phyloP scores from a whole-genome alignment of 2,888 invertebrate genomes.

The Agriopis leucophaearia region DNA sequence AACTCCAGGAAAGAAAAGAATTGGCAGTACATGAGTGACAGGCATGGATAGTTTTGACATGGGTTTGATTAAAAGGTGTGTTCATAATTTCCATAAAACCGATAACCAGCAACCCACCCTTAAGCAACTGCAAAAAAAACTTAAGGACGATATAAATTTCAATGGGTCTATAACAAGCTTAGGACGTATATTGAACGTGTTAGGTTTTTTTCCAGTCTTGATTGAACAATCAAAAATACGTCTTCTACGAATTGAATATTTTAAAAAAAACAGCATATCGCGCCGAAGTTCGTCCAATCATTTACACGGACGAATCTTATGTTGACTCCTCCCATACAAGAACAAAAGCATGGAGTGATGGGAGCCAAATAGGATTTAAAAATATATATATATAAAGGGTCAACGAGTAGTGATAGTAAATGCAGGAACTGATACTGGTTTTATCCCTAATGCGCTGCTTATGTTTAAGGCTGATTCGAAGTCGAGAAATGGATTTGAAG shows the following conservation, averaged over 20 bases:
- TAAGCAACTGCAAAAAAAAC: slow-evolving; percentile 33
- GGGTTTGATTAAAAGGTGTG: slow-evolving; percentile 52
- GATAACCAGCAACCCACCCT: slow-evolving; percentile 53
- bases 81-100: slow-evolving; percentile 54
- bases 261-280: not conserved
- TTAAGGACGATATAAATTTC: slow-evolving; percentile 44
- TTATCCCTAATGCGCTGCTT: slow-evolving; percentile 1
- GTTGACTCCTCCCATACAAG: not conserved
- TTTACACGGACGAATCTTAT: slow-evolving; percentile 1
- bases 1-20: slow-evolving; percentile 25
- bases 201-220: not conserved
- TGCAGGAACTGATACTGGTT: slow-evolving; percentile 9
- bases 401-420: slow-evolving; percentile 3
- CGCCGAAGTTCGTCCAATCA: not conserved
- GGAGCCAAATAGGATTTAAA: too few species aligned
- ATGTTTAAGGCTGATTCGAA: not conserved
- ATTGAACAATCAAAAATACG: not conserved
- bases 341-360: slow-evolving; percentile 4
- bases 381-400: too few species aligned
- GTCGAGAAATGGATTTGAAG: too few species aligned
- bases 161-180: slow-evolving; percentile 43
- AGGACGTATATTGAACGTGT: slow-evolving; percentile 32
- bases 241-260: not conserved
- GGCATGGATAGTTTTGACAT: slow-evolving; percentile 47
- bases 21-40: slow-evolving; percentile 10